Percentiles rank a stretch among this genome's conserved stretches.
These are phyloP conservation scores for Drosophila sp. DNA, from an alignment of 1,140 invertebrate genomes.

Conservation along the genomic window DNA sequence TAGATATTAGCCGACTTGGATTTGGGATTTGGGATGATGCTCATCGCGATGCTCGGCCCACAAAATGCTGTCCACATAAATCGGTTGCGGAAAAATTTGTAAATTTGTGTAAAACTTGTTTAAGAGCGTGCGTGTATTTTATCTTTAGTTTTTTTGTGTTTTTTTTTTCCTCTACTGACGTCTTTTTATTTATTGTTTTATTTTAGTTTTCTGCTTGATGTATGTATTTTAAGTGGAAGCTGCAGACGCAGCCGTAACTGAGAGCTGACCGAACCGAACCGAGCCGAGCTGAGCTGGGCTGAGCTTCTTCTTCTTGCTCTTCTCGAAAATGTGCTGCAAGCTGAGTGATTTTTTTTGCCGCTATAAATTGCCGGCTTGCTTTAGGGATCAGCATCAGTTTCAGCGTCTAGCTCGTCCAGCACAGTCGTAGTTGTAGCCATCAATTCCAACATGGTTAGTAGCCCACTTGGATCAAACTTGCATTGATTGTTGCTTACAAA, in stretches of 20 bases:
- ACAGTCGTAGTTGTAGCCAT: constrained; percentile 53
- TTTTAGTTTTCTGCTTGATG: constrained; percentile 38
- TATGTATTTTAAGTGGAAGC: constrained; percentile 51
- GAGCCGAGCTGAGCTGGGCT: not conserved
- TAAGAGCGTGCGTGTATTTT: constrained; percentile 44
- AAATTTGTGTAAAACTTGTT: constrained; percentile 77
- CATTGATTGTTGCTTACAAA: not conserved
- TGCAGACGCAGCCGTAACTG: constrained; percentile 25
- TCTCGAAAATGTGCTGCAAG: constrained; percentile 48
- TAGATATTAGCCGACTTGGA: constrained; percentile 30
- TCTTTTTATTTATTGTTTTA: constrained; percentile 26
- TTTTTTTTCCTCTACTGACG: constrained; percentile 36
- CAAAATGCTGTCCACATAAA: constrained; percentile 53
- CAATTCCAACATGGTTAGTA: constrained; percentile 72
- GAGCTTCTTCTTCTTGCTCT: constrained; percentile 35
- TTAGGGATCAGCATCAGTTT: constrained; percentile 82
- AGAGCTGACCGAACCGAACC: constrained; percentile 1
- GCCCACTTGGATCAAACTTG: constrained; percentile 2
- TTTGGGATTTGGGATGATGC: constrained; percentile 19
- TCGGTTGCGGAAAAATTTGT: constrained; percentile 63
- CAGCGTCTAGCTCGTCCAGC: constrained; percentile 77
- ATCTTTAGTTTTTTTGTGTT: constrained; percentile 31
- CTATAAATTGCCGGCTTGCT: constrained; percentile 80
- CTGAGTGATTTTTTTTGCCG: constrained; percentile 50
- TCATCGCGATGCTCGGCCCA: constrained; percentile 15